Percentiles rank a stretch among this genome's conserved stretches.
Evolutionary conservation across 2,113 vertebrate genomes (phyloP).

Genomic region (Dromiciops gliroides): DNA sequence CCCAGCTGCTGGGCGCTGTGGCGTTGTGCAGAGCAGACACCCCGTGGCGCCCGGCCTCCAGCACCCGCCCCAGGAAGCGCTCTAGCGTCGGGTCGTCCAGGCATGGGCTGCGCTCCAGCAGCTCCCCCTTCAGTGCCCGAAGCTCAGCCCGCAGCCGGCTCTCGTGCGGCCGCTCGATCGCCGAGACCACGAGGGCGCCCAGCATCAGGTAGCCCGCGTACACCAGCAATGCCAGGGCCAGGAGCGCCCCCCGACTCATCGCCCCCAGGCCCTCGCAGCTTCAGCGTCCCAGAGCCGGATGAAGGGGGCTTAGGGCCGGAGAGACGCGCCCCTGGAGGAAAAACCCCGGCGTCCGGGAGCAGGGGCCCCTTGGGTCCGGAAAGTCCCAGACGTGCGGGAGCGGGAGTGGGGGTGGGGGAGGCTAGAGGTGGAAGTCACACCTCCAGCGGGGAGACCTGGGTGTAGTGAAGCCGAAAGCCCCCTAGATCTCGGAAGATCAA

Average conservation of each 20-base stretch:
- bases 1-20: constrained; percentile 86
- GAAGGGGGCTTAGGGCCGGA: too few relatives aligned
- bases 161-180: constrained; percentile 90
- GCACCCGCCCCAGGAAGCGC: constrained; percentile 83
- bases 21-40: constrained; percentile 84
- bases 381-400: neutral
- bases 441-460: neutral
- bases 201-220: constrained; percentile 89
- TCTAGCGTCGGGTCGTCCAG: constrained; percentile 86
- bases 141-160: constrained; percentile 85
- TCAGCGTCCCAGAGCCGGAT: constrained; percentile 60
- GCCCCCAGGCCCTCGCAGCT: neutral
- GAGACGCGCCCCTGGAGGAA: neutral
- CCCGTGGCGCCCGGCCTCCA: constrained; percentile 89
- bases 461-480: neutral
- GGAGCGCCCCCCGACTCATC: constrained; percentile 71
- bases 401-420: too few relatives aligned
- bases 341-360: neutral
- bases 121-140: constrained; percentile 82
- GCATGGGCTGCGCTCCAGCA: constrained; percentile 87
- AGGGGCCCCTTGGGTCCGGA: neutral
- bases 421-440: too few relatives aligned
- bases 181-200: constrained; percentile 90
- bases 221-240: constrained; percentile 63
- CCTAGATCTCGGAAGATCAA: neutral